Conservation (phyloP, 64 coral and sea anemone genomes). For the Catalaphyllia jardinei region DNA sequence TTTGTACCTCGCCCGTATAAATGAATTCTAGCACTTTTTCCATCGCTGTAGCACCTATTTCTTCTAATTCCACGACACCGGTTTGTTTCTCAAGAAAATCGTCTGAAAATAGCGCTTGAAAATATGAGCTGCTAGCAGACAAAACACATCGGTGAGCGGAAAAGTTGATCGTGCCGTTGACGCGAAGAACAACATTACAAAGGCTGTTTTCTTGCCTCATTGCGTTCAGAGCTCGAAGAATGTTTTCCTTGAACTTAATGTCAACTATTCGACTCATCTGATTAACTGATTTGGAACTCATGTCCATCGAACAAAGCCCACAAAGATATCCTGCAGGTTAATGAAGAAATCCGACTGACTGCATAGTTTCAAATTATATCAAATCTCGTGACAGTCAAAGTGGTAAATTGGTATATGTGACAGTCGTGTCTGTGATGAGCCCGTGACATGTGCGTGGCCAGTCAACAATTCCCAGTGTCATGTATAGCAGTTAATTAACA, state of each 20-base stretch:
- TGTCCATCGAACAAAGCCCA: neutral
- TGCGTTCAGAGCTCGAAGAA: slow-evolving; percentile 25
- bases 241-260: neutral
- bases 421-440: too few relatives aligned
- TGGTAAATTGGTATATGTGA: too few relatives aligned
- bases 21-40: slow-evolving; percentile 49
- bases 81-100: slow-evolving; percentile 20
- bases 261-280: slow-evolving; percentile 7
- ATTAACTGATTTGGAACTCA: neutral
- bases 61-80: slow-evolving; percentile 25
- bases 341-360: too few relatives aligned
- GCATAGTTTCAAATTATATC: too few relatives aligned
- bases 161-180: neutral
- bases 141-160: slow-evolving; percentile 48
- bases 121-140: slow-evolving; percentile 37
- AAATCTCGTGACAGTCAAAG: too few relatives aligned
- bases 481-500: too few relatives aligned
- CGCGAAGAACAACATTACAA: slow-evolving; percentile 51
- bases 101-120: slow-evolving; percentile 51
- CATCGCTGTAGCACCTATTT: neutral
- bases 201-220: slow-evolving; percentile 41
- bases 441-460: too few relatives aligned
- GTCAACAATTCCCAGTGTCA: too few relatives aligned
- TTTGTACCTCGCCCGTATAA: slow-evolving; percentile 40
- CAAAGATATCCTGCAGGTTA: too few relatives aligned